phyloP scores from a whole-genome alignment of 2,797 vertebrate species.

The Galaxias olidus region DNA sequence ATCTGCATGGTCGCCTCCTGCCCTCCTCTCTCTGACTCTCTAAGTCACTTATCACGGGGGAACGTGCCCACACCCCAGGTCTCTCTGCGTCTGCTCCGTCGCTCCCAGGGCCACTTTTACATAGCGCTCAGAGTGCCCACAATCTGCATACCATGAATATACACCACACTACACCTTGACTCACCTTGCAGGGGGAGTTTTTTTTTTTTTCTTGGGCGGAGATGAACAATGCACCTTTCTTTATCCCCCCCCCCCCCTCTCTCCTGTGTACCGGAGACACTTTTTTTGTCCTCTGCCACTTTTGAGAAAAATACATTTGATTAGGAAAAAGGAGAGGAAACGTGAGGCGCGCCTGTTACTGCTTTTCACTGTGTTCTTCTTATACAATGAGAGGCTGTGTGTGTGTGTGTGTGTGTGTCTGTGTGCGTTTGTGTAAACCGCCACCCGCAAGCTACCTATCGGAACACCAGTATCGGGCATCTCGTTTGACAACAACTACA shows the following conservation, averaged over 20 bases:
- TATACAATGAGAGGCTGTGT: slow-evolving; percentile 1
- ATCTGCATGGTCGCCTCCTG: slow-evolving; percentile 42
- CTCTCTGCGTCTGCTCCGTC: too few relatives aligned
- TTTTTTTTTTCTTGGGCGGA: too few relatives aligned
- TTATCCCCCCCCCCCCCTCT: too few relatives aligned
- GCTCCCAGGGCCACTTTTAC: slow-evolving; percentile 25
- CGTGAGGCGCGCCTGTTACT: too few relatives aligned
- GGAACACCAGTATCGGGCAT: not conserved
- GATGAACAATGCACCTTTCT: slow-evolving; percentile 13
- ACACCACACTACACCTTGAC: slow-evolving; percentile 31
- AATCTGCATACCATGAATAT: slow-evolving; percentile 17
- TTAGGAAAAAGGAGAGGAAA: too few relatives aligned
- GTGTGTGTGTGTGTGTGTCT: not conserved
- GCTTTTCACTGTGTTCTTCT: not conserved
- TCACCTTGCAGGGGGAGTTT: slow-evolving; percentile 28
- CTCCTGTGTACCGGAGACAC: too few relatives aligned
- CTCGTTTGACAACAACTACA: not conserved
- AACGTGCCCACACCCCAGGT: slow-evolving; percentile 19
- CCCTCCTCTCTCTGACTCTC: slow-evolving; percentile 27
- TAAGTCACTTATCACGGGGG: slow-evolving; percentile 44
- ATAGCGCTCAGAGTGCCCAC: not conserved
- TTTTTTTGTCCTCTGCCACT: too few relatives aligned
- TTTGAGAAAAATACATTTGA: too few relatives aligned
- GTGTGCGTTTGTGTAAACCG: slow-evolving; percentile 2
- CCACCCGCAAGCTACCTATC: not conserved